Evolutionary conservation across 2,797 vertebrate species (phyloP).

Genomic region (Hydrolagus colliei): DNA sequence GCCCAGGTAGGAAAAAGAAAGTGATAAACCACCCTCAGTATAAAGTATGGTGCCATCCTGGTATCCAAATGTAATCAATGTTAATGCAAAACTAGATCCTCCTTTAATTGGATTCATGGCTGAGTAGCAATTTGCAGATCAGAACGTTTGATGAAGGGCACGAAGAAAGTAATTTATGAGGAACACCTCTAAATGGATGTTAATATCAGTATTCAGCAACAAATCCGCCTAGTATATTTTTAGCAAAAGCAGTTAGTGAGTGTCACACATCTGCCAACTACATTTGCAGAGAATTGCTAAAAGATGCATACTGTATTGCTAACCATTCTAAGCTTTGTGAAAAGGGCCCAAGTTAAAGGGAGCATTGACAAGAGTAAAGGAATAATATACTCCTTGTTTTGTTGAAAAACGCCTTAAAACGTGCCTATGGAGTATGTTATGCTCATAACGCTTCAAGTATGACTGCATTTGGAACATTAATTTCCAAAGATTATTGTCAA

Average conservation of each 20-base stretch:
- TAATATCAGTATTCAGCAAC: not conserved
- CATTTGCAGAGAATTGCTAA: not conserved
- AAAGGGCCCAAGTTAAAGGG: not conserved
- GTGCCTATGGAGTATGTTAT: not conserved
- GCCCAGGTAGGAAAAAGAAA: too few relatives aligned
- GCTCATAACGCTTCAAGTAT: conserved; percentile 19
- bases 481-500: conserved; percentile 29
- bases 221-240: conserved; percentile 12
- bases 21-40: not conserved
- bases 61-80: conserved; percentile 28
- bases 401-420: not conserved
- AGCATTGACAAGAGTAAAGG: not conserved
- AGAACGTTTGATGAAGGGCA: conserved; percentile 29
- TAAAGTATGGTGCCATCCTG: conserved; percentile 9
- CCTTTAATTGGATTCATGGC: conserved; percentile 23
- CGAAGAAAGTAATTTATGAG: conserved; percentile 21
- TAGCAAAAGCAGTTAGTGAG: not conserved
- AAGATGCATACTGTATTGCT: not conserved
- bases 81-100: conserved; percentile 21
- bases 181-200: conserved; percentile 14
- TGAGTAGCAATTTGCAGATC: conserved; percentile 30
- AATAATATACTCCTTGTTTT: not conserved
- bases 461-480: conserved; percentile 21
- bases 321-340: not conserved
- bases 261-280: not conserved